Evolutionary conservation across 2,797 vertebrate genomes (phyloP).

Genomic region (Erpetoichthys calabaricus): DNA sequence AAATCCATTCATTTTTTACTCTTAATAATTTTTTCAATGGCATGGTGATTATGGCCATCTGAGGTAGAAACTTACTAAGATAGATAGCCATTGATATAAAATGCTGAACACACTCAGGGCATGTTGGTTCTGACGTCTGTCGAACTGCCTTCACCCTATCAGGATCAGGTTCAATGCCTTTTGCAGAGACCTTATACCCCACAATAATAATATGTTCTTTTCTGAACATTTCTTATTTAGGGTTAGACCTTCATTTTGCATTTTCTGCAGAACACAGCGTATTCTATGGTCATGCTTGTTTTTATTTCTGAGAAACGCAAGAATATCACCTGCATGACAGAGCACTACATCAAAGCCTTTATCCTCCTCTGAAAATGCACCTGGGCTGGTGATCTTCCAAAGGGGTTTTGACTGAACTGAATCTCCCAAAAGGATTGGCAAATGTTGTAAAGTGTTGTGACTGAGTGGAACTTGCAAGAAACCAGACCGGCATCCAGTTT

Average conservation of each 20-base stretch:
- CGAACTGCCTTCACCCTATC: conserved; percentile 11
- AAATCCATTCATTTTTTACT: conserved; percentile 8
- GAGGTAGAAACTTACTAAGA: conserved; percentile 5
- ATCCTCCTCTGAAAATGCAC: conserved; percentile 19
- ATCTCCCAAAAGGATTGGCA: conserved; percentile 11
- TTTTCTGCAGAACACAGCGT: conserved; percentile 4
- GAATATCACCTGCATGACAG: conserved; percentile 18
- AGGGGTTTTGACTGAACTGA: conserved; percentile 10
- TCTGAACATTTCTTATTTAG: conserved; percentile 16
- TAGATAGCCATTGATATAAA: conserved; percentile 14
- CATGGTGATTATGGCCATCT: background rate
- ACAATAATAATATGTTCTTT: conserved; percentile 7
- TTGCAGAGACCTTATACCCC: conserved; percentile 1
- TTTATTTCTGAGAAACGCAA: conserved; percentile 6
- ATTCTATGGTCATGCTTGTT: conserved; percentile 15
- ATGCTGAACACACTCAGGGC: background rate
- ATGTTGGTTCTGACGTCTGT: conserved; percentile 11
- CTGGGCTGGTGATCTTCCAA: conserved; percentile 7
- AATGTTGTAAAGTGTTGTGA: conserved; percentile 9
- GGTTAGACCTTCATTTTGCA: conserved; percentile 8
- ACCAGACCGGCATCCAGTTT: conserved; percentile 16
- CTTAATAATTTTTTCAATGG: conserved; percentile 5
- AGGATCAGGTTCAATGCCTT: conserved; percentile 7
- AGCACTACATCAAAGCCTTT: conserved; percentile 6
- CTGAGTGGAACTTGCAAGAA: conserved; percentile 17